Evolutionary conservation across 2,113 vertebrate genomes (phyloP).

Genomic region (Chaetops frenatus): DNA sequence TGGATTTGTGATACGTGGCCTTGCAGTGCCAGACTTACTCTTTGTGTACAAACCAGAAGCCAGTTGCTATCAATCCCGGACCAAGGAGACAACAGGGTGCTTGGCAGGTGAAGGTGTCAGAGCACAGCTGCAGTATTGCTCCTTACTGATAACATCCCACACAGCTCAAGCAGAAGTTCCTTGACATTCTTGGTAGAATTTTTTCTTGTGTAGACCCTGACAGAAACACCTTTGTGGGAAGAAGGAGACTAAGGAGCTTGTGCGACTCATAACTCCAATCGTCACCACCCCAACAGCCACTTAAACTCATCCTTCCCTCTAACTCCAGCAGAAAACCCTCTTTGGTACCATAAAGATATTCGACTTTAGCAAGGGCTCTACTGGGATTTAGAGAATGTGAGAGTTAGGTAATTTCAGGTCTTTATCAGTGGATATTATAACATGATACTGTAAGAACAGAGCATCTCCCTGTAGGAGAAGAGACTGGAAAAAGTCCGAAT

Average conservation of each 20-base stretch:
- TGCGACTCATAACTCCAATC: neutral
- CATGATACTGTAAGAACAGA: slow-evolving; percentile 40
- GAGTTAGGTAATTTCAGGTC: slow-evolving; percentile 7
- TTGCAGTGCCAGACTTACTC: neutral
- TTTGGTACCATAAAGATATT: neutral
- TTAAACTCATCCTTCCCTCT: neutral
- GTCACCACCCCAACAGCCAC: neutral
- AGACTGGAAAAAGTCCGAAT: slow-evolving; percentile 16
- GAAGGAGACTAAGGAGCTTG: neutral
- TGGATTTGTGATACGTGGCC: fast-evolving
- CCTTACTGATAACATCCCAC: neutral
- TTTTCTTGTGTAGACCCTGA: neutral
- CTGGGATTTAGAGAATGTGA: neutral
- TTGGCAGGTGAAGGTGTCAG: neutral
- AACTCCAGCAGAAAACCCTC: neutral
- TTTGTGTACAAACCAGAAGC: neutral
- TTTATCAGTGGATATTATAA: neutral
- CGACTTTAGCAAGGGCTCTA: neutral
- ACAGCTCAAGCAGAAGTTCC: neutral
- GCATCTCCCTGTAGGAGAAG: slow-evolving; percentile 17
- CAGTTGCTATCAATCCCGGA: neutral
- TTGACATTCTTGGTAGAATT: neutral
- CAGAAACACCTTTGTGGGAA: neutral
- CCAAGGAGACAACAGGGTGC: neutral
- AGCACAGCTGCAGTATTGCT: neutral